Conservation (phyloP, 2,888 invertebrate genomes). For the Poecilobothrus nobilitatus region DNA sequence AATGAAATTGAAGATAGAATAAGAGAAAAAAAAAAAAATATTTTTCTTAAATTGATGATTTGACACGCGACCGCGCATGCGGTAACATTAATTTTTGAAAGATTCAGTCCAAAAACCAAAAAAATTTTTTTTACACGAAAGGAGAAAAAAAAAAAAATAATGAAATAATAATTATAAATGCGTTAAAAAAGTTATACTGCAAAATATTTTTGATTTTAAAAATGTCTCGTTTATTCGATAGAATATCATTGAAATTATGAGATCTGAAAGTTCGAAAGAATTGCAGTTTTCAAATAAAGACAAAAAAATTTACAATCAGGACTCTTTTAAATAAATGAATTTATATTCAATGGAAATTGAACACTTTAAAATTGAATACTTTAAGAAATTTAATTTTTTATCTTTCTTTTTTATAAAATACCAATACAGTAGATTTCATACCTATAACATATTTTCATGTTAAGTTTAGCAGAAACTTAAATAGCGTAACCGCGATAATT, state of each 20-base stretch:
- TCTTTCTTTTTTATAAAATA: too few relatives aligned
- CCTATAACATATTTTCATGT: too few relatives aligned
- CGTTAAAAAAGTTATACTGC: too few relatives aligned
- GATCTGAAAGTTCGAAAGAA: neutral
- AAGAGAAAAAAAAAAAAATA: neutral
- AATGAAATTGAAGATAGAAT: neutral
- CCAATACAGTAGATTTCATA: too few relatives aligned
- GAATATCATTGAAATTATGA: neutral
- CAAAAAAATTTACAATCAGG: neutral
- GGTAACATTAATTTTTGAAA: neutral
- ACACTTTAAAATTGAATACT: too few relatives aligned
- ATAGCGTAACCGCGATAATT: neutral
- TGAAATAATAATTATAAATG: too few relatives aligned
- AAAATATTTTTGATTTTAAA: neutral
- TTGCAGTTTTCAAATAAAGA: too few relatives aligned
- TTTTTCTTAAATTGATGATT: slow-evolving; percentile 1
- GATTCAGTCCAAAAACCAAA: neutral
- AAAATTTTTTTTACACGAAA: neutral
- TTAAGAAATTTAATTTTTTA: too few relatives aligned
- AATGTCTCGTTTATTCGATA: neutral
- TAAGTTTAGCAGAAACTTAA: neutral
- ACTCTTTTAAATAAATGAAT: neutral
- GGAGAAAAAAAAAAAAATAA: neutral
- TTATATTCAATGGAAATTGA: neutral
- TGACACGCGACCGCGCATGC: slow-evolving; percentile 3